Percentiles rank a stretch among this genome's conserved stretches.
Evolutionary conservation across 2,797 vertebrate genomes (phyloP).

Genomic region (Dipus sagitta): DNA sequence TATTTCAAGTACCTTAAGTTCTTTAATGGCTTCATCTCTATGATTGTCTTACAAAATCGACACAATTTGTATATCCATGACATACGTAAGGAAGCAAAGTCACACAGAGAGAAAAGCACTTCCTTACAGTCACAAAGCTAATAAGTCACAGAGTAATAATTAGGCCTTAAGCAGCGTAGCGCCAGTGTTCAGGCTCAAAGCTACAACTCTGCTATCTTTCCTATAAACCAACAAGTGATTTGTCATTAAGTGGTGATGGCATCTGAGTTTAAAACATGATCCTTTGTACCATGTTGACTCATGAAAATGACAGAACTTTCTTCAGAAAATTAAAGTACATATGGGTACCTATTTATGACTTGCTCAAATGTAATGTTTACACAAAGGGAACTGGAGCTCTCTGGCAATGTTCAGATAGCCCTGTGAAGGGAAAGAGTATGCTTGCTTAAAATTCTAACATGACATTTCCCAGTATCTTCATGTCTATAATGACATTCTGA

Average conservation of each 20-base stretch:
- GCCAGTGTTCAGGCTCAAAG: not conserved
- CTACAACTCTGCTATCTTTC: not conserved
- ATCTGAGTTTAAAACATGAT: conserved; percentile 5
- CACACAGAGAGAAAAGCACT: not conserved
- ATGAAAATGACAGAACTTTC: not conserved
- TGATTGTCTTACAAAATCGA: not conserved
- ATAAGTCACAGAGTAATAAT: not conserved
- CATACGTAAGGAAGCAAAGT: not conserved
- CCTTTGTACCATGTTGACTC: not conserved
- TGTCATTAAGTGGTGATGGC: not conserved
- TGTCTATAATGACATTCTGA: not conserved
- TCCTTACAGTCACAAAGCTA: not conserved
- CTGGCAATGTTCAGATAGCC: not conserved
- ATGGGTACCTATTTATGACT: not conserved
- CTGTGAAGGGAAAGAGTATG: not conserved
- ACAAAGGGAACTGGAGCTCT: not conserved
- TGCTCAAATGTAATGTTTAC: not conserved
- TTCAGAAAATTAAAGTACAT: conserved; percentile 38
- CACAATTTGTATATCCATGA: not conserved
- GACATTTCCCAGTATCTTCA: not conserved
- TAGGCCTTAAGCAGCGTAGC: not conserved
- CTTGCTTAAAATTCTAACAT: not conserved
- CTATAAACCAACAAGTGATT: not conserved
- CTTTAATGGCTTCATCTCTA: not conserved
- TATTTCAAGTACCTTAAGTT: not conserved